Base-by-base conservation (phyloP, 1,140 invertebrate genomes). In the Scaptomyza hsui region DNA sequence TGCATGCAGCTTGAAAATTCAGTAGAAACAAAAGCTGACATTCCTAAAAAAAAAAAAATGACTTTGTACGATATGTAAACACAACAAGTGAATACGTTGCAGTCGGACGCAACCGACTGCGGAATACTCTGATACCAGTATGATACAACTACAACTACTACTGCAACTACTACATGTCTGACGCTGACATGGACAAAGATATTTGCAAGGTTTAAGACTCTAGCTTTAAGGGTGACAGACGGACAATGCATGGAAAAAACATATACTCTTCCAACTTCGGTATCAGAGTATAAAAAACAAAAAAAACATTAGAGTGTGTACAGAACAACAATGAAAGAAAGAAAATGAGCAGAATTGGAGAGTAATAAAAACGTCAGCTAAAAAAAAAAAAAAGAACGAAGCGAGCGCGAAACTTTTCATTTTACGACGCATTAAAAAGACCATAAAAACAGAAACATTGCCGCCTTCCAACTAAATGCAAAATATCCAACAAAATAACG, bases 351-450 rank as follows among this genome's bases (percentile, higher is more conserved):
- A 13, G 44, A 5, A 49, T 42, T 6, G 15, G 42, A 57, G 37
- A 37, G 21, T 37, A 26, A 32, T 21, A 19, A 35, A 35, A 18
- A 21, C 41, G 18, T 7, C 35, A 37, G 51, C 35, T 37, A 5
- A 60, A 68, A 61, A 59, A 10, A 19, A 57, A 21, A 29, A 39
- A 13, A 21, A 57, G 29, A 29, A 39, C 37, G 49, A 71, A 64
- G 51, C 61, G 26, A 64, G 29, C 18, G 37, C 37, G 37, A 77
- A 81, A 73, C 52, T 79, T 78, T 83, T 61, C 67, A 69, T 76
- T 83, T 85, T 83, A 85, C 64, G 81, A 86, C 45, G 60, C 81
- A 83, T 80, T 80, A 86, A 83, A 83, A 70, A 65, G 60, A 15
- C 70, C 80, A 65, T 83, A 80, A 83, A 83, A 69, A 70, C 21